Conservation (phyloP, 2,113 vertebrate genomes). For the Pseudopodoces humilis region DNA sequence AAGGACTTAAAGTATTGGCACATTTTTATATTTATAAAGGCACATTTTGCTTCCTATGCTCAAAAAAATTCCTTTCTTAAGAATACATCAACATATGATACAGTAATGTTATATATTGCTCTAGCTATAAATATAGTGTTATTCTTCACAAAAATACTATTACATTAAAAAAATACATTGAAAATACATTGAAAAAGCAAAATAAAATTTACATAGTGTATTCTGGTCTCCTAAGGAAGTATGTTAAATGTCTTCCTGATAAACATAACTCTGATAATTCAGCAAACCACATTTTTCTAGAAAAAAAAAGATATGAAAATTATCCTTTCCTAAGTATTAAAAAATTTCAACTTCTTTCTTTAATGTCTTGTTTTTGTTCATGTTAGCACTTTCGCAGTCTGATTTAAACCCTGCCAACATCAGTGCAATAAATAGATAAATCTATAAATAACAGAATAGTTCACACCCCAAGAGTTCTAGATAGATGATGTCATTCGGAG, state of each 20-base stretch:
- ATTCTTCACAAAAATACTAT: neutral
- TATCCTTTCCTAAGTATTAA: neutral
- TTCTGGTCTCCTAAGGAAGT: neutral
- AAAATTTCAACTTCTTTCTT: neutral
- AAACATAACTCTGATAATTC: neutral
- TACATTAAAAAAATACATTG: neutral
- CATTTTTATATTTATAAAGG: neutral
- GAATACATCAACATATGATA: neutral
- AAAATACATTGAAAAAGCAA: neutral
- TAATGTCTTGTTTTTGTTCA: neutral
- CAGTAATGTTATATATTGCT: neutral
- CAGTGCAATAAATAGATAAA: neutral
- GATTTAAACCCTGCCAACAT: neutral
- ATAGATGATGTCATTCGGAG: neutral
- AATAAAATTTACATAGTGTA: neutral
- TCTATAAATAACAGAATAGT: slow-evolving; percentile 14
- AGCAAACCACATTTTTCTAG: neutral
- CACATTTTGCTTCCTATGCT: neutral
- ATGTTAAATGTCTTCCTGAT: neutral
- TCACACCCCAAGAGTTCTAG: neutral
- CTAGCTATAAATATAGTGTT: neutral
- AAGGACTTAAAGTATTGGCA: neutral
- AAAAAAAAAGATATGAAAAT: neutral
- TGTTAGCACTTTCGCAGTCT: neutral
- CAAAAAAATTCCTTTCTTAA: neutral